Percentiles rank a stretch among this genome's conserved stretches.
These are phyloP conservation scores for Bombyx huttoni DNA, from an alignment of 2,888 invertebrate genomes.

Conservation along the genomic window DNA sequence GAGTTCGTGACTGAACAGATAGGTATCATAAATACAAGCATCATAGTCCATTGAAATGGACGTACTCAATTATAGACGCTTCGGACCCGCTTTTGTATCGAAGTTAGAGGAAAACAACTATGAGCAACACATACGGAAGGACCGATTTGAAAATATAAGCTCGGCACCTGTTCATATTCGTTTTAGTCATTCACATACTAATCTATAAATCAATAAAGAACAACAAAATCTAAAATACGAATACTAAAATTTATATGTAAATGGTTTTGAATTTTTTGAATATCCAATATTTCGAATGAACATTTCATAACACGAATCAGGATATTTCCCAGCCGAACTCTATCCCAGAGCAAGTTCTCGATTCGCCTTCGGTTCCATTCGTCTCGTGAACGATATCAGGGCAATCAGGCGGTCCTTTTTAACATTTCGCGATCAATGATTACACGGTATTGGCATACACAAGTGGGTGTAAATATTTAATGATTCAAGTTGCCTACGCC, in stretches of 20 bases:
- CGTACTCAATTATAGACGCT: constrained; percentile 41
- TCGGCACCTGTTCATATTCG: background rate
- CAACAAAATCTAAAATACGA: too few species aligned
- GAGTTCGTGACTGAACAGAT: constrained; percentile 41
- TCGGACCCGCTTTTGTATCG: constrained; percentile 19
- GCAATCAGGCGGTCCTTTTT: constrained; percentile 36
- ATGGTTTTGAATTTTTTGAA: too few species aligned
- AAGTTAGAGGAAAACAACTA: constrained; percentile 15
- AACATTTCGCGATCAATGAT: constrained; percentile 11
- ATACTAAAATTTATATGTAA: too few species aligned
- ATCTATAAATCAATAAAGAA: too few species aligned
- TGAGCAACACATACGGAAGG: background rate
- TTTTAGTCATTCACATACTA: too few species aligned
- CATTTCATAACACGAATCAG: too few species aligned
- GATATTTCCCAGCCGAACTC: too few species aligned
- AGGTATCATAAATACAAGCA: constrained; percentile 26
- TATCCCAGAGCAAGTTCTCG: background rate
- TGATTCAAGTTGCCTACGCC: background rate
- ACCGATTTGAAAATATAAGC: background rate
- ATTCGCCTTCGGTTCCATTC: background rate
- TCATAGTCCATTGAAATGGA: constrained; percentile 25
- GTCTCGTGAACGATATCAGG: constrained; percentile 20
- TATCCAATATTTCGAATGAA: too few species aligned
- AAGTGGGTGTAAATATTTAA: constrained; percentile 4
- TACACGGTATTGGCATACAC: constrained; percentile 8